These are phyloP conservation scores for Philaenus spumarius DNA, from an alignment of 1,140 invertebrate genomes.

Conservation along the genomic window DNA sequence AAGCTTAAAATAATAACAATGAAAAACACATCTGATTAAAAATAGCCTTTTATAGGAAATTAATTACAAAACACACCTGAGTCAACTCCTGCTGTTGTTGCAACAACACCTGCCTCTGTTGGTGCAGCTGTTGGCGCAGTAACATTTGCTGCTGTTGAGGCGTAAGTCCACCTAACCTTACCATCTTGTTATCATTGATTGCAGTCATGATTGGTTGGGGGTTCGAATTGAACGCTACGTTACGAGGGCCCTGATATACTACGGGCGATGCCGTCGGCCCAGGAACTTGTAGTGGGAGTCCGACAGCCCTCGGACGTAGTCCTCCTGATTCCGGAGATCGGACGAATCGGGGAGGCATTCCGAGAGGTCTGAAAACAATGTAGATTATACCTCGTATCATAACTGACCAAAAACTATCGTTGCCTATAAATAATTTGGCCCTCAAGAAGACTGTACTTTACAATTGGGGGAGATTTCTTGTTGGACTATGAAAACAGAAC, in stretches of 20 bases:
- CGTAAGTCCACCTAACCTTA: conserved; percentile 15
- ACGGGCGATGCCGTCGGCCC: conserved; percentile 7
- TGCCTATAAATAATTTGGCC: no score
- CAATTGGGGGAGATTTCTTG: no score
- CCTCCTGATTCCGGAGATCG: conserved; percentile 29
- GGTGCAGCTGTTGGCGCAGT: conserved; percentile 41
- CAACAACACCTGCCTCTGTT: conserved; percentile 43
- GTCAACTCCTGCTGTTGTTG: conserved; percentile 46
- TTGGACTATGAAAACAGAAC: no score
- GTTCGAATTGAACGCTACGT: conserved; percentile 12
- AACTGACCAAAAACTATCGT: no score
- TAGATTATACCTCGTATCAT: no score
- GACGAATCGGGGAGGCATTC: conserved; percentile 29
- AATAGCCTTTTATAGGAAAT: no score
- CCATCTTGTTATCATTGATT: not conserved
- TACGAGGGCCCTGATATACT: conserved; percentile 16
- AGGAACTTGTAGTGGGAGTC: conserved; percentile 21
- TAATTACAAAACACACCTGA: conserved; percentile 35
- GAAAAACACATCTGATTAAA: no score
- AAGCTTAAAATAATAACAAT: no score
- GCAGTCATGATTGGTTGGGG: conserved; percentile 17
- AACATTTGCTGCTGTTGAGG: conserved; percentile 43
- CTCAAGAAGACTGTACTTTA: no score
- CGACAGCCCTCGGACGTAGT: conserved; percentile 20
- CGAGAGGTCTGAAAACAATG: conserved; percentile 28